Evolutionary conservation across 35 echinoderm and acorn worm genomes (phyloP).

Genomic region (Ophioderma brevispina): DNA sequence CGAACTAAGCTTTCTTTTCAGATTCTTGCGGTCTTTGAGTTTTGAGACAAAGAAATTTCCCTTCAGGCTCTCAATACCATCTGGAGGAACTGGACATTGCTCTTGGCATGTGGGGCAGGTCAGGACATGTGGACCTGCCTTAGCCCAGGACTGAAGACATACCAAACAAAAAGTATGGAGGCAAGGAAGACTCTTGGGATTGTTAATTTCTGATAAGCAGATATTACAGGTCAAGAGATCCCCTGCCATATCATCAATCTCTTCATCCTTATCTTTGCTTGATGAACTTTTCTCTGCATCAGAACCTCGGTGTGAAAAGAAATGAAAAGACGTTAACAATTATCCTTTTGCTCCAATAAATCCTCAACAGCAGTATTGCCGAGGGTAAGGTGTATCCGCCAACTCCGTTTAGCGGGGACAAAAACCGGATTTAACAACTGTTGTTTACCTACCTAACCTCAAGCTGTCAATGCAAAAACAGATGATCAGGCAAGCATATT

Average conservation of each 20-base stretch:
- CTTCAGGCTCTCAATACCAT: neutral
- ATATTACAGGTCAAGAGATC: neutral
- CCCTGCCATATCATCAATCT: neutral
- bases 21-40: neutral
- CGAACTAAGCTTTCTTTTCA: neutral
- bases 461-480: too few relatives aligned
- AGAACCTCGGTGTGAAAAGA: too few relatives aligned
- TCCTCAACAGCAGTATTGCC: too few relatives aligned
- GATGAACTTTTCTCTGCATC: too few relatives aligned
- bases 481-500: too few relatives aligned
- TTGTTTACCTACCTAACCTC: too few relatives aligned
- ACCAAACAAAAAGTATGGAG: neutral
- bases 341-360: too few relatives aligned
- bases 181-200: neutral
- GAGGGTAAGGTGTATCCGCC: too few relatives aligned
- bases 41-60: neutral
- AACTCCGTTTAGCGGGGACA: too few relatives aligned
- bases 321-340: too few relatives aligned
- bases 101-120: neutral
- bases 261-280: too few relatives aligned
- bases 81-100: neutral
- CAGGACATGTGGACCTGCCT: neutral
- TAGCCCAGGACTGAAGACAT: neutral
- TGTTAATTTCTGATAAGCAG: neutral
- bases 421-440: too few relatives aligned